Evolutionary conservation across 2,113 vertebrate genomes (phyloP), one percentile per base, ranked within the genome.

Genomic region (Spea multiplicata): DNA sequence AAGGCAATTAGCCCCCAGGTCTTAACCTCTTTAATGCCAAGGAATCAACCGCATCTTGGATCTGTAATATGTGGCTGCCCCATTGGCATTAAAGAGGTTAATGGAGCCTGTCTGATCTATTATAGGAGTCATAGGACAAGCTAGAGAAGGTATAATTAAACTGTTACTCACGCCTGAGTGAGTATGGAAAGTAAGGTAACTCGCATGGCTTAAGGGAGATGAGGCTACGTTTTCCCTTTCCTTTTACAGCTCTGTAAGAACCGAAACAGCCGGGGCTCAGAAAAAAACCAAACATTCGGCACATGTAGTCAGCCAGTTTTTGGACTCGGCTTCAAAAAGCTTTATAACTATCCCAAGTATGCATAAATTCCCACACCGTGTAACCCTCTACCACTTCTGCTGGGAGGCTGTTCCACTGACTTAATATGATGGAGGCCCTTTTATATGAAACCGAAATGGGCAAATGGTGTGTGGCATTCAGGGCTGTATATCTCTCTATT

Each of bases 111-210:
- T 66, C 77, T 71, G 44, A 13, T 44, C 92, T 92, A 93, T 94
- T 92, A 94, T 73, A 88, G 92, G 83, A 88, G 92, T 92, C 78
- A 85, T 74, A 87, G 86, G 89, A 88, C 89, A 83, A 89, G 92
- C 89, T 95, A 93, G 94, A 95, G 94, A 95, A 94, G 92, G 93
- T 95, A 92, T 96, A 95, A 96, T 96, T 97, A 95, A 94, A 94
- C 84, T 83, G 78, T 92, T 90, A 89, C 84, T 92, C 87, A 90
- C 90, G 89, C 90, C 87, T 89, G 88, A 89, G 83, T 91, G 88
- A 81, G 84, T 88, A 88, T 8, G 85, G 87, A 87, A 90, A 89
- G 91, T 45, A 74, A 73, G 71, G 71, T 57, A 65, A 68, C 48
- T 50, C 61, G n/a, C 50, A 68, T 80, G 71, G 65, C 78, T 74